Conservation (phyloP, 2,797 vertebrate species). For the Cyprinella venusta region DNA sequence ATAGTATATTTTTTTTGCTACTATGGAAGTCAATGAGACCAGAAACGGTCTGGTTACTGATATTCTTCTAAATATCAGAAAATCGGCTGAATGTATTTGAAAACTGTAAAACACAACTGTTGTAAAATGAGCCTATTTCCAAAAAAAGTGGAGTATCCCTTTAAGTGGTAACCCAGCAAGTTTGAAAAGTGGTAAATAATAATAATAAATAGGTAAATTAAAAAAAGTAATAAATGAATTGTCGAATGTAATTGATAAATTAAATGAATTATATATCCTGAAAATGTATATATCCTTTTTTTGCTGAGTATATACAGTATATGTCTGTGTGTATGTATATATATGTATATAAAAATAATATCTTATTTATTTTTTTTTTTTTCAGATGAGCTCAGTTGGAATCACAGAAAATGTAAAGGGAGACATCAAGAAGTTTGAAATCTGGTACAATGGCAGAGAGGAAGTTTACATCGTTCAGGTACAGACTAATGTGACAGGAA, state of each 20-base stretch:
- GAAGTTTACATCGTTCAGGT: conserved; percentile 98
- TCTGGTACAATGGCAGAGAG: conserved; percentile 91
- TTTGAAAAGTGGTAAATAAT: neutral
- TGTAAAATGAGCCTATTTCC: too few species aligned
- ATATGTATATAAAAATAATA: too few species aligned
- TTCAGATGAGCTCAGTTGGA: conserved; percentile 91
- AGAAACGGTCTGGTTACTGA: too few species aligned
- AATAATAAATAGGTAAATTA: neutral
- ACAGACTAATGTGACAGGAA: conserved; percentile 28
- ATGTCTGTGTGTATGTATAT: too few species aligned
- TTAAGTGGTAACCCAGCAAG: neutral
- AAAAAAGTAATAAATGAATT: neutral
- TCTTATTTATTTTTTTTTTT: neutral
- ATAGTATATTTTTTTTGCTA: too few species aligned
- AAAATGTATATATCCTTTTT: too few species aligned
- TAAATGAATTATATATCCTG: neutral
- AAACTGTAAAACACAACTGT: too few species aligned
- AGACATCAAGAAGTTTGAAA: conserved; percentile 93
- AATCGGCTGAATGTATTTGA: too few species aligned
- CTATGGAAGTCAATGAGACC: too few species aligned
- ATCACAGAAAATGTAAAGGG: conserved; percentile 94
- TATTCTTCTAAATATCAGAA: too few species aligned
- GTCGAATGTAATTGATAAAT: neutral
- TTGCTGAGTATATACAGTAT: too few species aligned
- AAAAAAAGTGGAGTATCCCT: too few species aligned